These are phyloP conservation scores for Drosophila neocordata DNA, from an alignment of 1,140 invertebrate genomes.

Conservation along the genomic window DNA sequence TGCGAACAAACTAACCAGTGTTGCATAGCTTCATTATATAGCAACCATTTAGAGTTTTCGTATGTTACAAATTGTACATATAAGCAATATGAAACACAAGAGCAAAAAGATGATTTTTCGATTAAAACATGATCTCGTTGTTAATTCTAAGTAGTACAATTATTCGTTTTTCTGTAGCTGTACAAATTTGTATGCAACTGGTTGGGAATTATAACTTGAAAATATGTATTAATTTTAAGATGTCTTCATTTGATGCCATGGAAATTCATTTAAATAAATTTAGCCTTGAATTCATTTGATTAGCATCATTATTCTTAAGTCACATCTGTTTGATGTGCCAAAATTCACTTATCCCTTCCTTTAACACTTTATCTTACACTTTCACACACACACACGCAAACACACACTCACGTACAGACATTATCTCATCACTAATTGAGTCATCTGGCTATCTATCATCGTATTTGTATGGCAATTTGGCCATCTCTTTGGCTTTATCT, in stretches of 20 bases:
- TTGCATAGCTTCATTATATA: no score
- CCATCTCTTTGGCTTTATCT: constrained; percentile 25
- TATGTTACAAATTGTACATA: no score
- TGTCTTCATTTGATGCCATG: background rate
- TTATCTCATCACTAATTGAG: constrained; percentile 67
- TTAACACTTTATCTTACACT: constrained; percentile 1
- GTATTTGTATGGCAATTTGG: constrained; percentile 40
- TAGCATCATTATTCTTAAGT: constrained; percentile 1
- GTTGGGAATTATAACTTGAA: no score
- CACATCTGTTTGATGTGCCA: constrained; percentile 8
- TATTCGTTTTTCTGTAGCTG: no score
- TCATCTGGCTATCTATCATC: constrained; percentile 71
- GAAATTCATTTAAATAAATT: background rate
- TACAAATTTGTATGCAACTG: no score
- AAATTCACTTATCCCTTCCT: constrained; percentile 1
- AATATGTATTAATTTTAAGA: background rate
- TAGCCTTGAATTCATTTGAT: background rate
- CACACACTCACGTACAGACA: constrained; percentile 18
- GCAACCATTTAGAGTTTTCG: no score
- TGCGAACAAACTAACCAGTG: no score
- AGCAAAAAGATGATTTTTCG: no score
- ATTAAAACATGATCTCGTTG: no score
- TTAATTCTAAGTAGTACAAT: no score
- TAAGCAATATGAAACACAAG: no score
- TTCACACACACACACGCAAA: background rate